Evolutionary conservation across 2,113 vertebrate species (phyloP).

Genomic region (Empidonax traillii): DNA sequence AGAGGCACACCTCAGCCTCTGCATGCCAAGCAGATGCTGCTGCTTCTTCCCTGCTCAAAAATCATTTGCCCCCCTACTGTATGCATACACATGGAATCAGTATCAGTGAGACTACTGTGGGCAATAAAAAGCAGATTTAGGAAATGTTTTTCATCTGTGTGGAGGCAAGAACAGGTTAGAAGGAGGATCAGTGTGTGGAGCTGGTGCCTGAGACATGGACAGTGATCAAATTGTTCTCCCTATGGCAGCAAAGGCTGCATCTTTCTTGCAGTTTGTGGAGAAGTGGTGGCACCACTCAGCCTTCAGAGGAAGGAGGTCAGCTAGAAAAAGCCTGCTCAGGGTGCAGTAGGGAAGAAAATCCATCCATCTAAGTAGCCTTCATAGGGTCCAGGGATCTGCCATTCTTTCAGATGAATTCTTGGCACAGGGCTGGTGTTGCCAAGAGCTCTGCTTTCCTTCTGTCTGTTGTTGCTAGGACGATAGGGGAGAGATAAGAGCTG

Average conservation of each 20-base stretch:
- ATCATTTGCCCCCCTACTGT: neutral
- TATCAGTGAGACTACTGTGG: neutral
- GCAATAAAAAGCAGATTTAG: neutral
- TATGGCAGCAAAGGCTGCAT: neutral
- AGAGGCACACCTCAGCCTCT: neutral
- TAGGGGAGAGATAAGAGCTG: conserved; percentile 8
- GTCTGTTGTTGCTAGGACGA: neutral
- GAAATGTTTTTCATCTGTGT: neutral
- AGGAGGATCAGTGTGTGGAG: neutral
- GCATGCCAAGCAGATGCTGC: neutral
- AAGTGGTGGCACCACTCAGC: neutral
- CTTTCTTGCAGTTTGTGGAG: neutral
- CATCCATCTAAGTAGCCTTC: neutral
- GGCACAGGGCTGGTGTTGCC: conserved; percentile 15
- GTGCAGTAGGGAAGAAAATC: neutral
- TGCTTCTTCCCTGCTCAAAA: neutral
- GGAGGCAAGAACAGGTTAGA: neutral
- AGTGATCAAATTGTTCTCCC: neutral
- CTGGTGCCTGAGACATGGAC: neutral
- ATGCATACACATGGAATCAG: neutral
- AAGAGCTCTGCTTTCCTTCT: neutral
- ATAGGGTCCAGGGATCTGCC: neutral
- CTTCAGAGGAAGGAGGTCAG: neutral
- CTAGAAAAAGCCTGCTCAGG: neutral
- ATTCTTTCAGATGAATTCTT: neutral